phyloP scores from a whole-genome alignment of 2,888 invertebrate genomes.

The Metopia argyrocephala region DNA sequence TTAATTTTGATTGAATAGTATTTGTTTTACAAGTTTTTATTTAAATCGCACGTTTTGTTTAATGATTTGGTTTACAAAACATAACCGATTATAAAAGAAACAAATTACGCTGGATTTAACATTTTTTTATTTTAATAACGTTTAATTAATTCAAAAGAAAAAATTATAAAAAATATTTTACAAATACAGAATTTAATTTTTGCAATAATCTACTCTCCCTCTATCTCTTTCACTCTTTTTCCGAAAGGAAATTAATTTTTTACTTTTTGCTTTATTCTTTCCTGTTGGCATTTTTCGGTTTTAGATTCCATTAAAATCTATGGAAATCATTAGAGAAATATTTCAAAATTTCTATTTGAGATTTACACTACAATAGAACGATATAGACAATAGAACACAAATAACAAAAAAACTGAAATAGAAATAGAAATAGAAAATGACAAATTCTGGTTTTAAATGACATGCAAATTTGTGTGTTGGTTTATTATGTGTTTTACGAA shows the following conservation, averaged over 20 bases:
- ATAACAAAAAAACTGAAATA: background rate
- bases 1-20: too few species aligned
- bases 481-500: background rate
- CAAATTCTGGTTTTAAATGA: background rate
- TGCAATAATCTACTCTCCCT: background rate
- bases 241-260: background rate
- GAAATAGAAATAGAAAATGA: background rate
- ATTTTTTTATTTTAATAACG: too few species aligned
- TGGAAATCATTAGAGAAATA: background rate
- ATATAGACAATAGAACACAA: background rate
- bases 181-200: too few species aligned
- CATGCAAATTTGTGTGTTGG: constrained; percentile 28
- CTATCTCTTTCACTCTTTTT: background rate
- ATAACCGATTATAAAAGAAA: too few species aligned
- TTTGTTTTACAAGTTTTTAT: too few species aligned
- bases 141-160: too few species aligned
- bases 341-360: background rate
- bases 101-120: too few species aligned
- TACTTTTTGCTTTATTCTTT: too few species aligned
- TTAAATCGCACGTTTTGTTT: too few species aligned
- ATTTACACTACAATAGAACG: background rate
- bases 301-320: background rate
- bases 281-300: too few species aligned
- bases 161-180: too few species aligned
- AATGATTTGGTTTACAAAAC: too few species aligned